Evolutionary conservation across 1,140 invertebrate genomes (phyloP).

Genomic region (Aethina tumida): DNA sequence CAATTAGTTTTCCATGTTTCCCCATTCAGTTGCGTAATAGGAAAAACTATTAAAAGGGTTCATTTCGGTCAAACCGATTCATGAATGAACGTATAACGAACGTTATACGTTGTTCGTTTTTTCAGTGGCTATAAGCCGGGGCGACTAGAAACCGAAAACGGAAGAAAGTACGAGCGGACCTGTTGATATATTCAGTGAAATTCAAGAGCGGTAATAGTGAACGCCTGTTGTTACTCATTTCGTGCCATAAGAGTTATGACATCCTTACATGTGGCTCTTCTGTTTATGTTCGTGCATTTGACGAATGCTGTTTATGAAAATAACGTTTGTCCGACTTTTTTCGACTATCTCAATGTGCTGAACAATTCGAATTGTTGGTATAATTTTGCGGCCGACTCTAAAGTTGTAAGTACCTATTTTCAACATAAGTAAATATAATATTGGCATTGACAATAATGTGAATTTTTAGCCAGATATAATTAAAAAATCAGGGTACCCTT

Average conservation of each 20-base stretch:
- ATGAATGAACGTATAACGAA: too few relatives aligned
- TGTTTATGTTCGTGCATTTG: background rate
- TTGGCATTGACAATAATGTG: conserved; percentile 1
- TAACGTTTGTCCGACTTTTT: conserved; percentile 32
- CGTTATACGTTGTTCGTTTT: too few relatives aligned
- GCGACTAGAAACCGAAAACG: too few relatives aligned
- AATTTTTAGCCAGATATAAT: conserved; percentile 39
- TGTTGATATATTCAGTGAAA: conserved; percentile 4
- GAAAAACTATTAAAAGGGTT: too few relatives aligned
- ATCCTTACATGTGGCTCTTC: background rate
- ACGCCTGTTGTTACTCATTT: too few relatives aligned
- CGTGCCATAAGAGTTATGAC: background rate
- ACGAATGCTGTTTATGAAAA: conserved; percentile 11
- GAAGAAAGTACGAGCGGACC: background rate
- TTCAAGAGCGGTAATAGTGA: background rate
- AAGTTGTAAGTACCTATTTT: conserved; percentile 26
- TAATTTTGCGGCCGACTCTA: conserved; percentile 27
- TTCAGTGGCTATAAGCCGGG: too few relatives aligned
- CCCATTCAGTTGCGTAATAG: too few relatives aligned
- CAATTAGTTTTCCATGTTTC: too few relatives aligned
- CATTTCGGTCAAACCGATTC: too few relatives aligned
- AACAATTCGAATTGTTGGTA: conserved; percentile 33
- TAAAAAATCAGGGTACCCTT: conserved; percentile 41
- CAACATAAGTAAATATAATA: conserved; percentile 4
- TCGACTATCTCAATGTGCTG: conserved; percentile 30